Conservation (phyloP, 1,140 invertebrate species). For the Aradophagus sp. region DNA sequence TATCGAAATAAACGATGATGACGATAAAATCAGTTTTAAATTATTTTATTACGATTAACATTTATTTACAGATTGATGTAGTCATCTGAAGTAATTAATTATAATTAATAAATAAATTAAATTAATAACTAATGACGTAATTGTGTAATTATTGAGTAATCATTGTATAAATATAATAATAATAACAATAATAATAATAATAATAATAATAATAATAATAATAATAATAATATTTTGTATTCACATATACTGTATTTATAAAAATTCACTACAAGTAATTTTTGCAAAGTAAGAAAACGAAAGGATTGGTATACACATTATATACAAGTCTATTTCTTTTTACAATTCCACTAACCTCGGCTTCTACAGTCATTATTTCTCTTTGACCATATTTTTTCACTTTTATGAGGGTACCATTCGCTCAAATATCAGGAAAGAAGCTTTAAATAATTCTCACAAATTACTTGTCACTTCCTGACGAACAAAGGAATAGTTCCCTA, state of each 20-base stretch:
- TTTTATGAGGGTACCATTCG: too few species aligned
- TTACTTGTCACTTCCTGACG: too few species aligned
- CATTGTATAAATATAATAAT: too few species aligned
- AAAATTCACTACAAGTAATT: conserved; percentile 57
- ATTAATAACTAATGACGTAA: conserved; percentile 23
- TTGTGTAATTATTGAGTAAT: too few species aligned
- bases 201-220: conserved; percentile 43
- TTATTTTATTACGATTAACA: conserved; percentile 70
- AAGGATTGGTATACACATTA: conserved; percentile 69
- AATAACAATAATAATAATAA: conserved; percentile 41
- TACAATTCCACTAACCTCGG: conserved; percentile 26
- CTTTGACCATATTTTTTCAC: not conserved
- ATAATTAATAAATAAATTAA: conserved; percentile 60
- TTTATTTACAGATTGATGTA: conserved; percentile 72
- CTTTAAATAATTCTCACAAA: too few species aligned
- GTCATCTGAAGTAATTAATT: conserved; percentile 57
- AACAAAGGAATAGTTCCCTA: conserved; percentile 6
- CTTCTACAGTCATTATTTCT: conserved; percentile 7
- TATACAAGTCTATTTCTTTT: conserved; percentile 65
- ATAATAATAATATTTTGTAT: conserved; percentile 61
- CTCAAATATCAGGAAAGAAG: not conserved
- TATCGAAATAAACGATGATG: conserved; percentile 8
- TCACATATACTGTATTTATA: conserved; percentile 67
- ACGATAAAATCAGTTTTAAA: conserved; percentile 39
- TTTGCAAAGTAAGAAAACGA: conserved; percentile 55